Evolutionary conservation across 1,140 invertebrate genomes (phyloP).

Genomic region (Bursaphelenchus mucronatus): DNA sequence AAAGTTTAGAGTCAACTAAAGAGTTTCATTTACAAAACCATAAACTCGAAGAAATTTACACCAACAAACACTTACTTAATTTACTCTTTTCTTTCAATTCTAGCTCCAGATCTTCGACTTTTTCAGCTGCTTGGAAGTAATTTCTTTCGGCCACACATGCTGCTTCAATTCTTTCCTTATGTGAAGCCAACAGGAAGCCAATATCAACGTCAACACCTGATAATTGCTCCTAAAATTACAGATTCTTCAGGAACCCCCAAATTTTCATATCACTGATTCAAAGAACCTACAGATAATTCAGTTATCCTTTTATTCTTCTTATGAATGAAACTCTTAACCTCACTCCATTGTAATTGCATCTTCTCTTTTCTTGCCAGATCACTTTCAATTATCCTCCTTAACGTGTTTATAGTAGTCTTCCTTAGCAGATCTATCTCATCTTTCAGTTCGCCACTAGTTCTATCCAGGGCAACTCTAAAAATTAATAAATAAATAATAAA

Average conservation of each 20-base stretch:
- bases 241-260: neutral
- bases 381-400: constrained; percentile 8
- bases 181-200: constrained; percentile 16
- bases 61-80: constrained; percentile 1
- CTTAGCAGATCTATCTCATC: constrained; percentile 14
- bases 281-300: constrained; percentile 14
- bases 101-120: constrained; percentile 14
- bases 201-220: constrained; percentile 13
- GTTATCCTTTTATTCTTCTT: constrained; percentile 18
- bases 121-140: constrained; percentile 1
- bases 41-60: too few relatives aligned
- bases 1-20: too few relatives aligned
- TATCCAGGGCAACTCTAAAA: constrained; percentile 19
- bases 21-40: too few relatives aligned
- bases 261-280: neutral
- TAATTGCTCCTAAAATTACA: constrained; percentile 6
- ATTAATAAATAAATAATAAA: neutral
- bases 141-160: constrained; percentile 18
- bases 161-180: constrained; percentile 17
- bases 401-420: constrained; percentile 10
- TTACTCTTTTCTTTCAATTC: constrained; percentile 21
- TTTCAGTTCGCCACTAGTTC: constrained; percentile 10
- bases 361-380: constrained; percentile 6
- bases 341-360: constrained; percentile 15
- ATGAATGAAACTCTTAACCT: constrained; percentile 4